Evolutionary conservation across 2,113 vertebrate genomes (phyloP), one percentile per base, ranked within the genome.

Genomic region (Bolborhynchus lineola): DNA sequence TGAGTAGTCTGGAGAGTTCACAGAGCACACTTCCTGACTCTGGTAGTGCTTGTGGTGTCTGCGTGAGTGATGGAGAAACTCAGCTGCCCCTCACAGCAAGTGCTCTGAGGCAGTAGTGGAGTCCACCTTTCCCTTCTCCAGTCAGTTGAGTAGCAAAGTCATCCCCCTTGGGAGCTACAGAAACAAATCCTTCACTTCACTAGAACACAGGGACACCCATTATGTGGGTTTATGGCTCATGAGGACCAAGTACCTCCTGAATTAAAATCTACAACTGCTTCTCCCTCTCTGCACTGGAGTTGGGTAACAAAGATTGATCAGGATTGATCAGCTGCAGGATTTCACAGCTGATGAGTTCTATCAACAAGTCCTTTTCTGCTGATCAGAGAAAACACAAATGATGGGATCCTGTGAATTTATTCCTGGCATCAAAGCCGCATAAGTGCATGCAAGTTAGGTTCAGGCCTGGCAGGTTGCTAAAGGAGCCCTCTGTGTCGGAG

Each of bases 91-190:
- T 78, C 7, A 1, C 44, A 59, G 39, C 1, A 5, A 18, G 67
- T 18, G 16, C 63, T 53, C n/a, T 16, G 53, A 28, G 80, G 44
- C 1, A 0, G 0, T 0, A 11, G 41, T 57, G 67, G 44, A 20
- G 19, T 1, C 16, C 13, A 18, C 77, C 57, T 84, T 78, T 39
- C 35, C 26, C 31, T 93, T 41, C 63, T 50, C 12, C 64, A 53
- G 80, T 16, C 77, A 41, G 33, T 8, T 6, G 20, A 81, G 67
- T 71, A 46, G 49, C 53, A 25, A 28, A 92, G 23, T 44, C 79
- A 17, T 25, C 57, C 65, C 14, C 23, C n/a, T 59, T 4, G 39
- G 70, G 47, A 46, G 49, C 60, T 29, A 10, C 81, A 57, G 84
- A n/a, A 71, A 55, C 72, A 91, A 86, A 33, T 68, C 62, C 52